These are phyloP conservation scores for Morbakka virulenta DNA, from an alignment of 30 jellyfish, hydroid and myxozoan species.

Conservation along the genomic window DNA sequence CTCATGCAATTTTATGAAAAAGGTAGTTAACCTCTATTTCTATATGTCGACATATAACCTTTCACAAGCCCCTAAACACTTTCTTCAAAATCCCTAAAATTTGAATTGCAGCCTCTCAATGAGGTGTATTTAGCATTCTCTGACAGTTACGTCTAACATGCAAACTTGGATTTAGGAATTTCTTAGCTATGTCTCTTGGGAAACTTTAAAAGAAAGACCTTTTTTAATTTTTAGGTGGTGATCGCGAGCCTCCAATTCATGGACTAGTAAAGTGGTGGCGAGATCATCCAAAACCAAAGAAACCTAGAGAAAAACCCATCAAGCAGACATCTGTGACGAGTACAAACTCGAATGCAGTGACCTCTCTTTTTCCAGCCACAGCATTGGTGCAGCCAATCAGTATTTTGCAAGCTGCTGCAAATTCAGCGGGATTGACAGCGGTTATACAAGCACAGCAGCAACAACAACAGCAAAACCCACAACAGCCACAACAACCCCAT, in stretches of 20 bases:
- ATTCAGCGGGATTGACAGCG: conserved; percentile 88
- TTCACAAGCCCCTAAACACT: too few relatives aligned
- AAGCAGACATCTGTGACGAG: not conserved
- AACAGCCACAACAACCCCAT: conserved; percentile 19
- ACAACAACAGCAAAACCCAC: conserved; percentile 41
- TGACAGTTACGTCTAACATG: too few relatives aligned
- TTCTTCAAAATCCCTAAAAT: too few relatives aligned
- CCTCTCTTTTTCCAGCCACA: conserved; percentile 45
- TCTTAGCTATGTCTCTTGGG: too few relatives aligned
- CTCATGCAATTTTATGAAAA: too few relatives aligned
- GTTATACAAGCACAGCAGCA: conserved; percentile 76
- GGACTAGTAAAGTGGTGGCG: conserved; percentile 88
- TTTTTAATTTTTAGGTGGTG: conserved; percentile 80
- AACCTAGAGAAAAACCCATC: conserved; percentile 25
- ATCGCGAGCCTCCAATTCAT: conserved; percentile 98
- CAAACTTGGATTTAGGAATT: too few relatives aligned
- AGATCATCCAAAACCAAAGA: conserved; percentile 85
- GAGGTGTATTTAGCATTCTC: not conserved
- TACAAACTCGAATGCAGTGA: conserved; percentile 18
- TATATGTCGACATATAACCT: too few relatives aligned
- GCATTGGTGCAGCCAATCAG: conserved; percentile 73
- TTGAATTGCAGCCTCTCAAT: too few relatives aligned
- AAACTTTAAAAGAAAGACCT: too few relatives aligned
- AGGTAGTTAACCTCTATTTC: too few relatives aligned
- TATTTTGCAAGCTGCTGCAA: conserved; percentile 96